Conservation (phyloP, 2,888 invertebrate species). For the Encarsia formosa region DNA sequence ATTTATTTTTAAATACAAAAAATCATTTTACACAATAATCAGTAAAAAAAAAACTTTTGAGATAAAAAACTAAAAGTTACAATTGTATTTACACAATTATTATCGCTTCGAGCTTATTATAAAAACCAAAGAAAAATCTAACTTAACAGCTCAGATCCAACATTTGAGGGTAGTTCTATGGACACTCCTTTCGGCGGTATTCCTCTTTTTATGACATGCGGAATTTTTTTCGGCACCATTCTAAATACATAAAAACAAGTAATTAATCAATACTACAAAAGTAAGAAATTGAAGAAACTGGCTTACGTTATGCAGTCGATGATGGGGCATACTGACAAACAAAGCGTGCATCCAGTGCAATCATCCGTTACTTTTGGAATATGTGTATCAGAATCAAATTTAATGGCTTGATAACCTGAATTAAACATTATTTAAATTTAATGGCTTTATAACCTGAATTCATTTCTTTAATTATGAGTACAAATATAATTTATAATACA, state of each 20-base stretch:
- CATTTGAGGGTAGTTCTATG: constrained; percentile 1
- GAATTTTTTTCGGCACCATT: constrained; percentile 86
- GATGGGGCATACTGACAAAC: constrained; percentile 95
- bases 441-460: no score
- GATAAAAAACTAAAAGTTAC: no score
- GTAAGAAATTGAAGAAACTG: not conserved
- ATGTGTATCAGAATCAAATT: constrained; percentile 85
- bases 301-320: constrained; percentile 94
- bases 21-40: no score
- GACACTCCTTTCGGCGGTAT: constrained; percentile 38
- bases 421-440: no score
- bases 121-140: not conserved
- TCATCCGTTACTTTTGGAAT: constrained; percentile 85
- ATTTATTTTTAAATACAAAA: no score
- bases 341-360: constrained; percentile 93
- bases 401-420: constrained; percentile 94
- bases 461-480: no score
- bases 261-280: not conserved
- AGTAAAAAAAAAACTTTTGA: no score
- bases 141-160: not conserved
- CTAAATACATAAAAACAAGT: constrained; percentile 52
- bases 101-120: not conserved
- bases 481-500: no score
- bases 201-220: constrained; percentile 83
- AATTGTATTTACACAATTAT: not conserved